These are phyloP conservation scores for Cotesia typhae DNA, from an alignment of 1,140 invertebrate species.

Conservation along the genomic window DNA sequence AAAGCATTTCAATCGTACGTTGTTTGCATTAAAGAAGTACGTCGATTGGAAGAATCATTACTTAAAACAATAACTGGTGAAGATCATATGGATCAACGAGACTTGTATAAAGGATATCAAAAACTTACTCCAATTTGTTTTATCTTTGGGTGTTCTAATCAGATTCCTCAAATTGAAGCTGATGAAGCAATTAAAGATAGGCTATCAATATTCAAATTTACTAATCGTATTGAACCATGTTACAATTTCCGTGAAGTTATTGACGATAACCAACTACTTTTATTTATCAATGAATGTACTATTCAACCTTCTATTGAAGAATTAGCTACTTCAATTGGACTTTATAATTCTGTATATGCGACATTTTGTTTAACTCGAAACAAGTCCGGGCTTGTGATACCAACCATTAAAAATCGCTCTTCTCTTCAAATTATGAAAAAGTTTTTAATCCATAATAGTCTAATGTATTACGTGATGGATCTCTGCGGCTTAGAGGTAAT, in stretches of 20 bases:
- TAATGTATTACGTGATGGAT: not conserved
- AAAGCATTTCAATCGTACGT: conserved; percentile 10
- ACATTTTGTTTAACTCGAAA: not conserved
- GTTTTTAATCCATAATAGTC: conserved; percentile 1
- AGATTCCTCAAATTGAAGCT: conserved; percentile 3
- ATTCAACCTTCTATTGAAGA: conserved; percentile 3
- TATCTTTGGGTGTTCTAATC: not conserved
- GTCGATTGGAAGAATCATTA: not conserved
- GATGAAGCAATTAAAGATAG: conserved; percentile 9
- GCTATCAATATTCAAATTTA: conserved; percentile 6
- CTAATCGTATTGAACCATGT: conserved; percentile 11
- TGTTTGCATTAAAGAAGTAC: conserved; percentile 4
- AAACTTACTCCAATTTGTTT: conserved; percentile 10
- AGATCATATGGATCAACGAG: conserved; percentile 12
- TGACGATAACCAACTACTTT: conserved; percentile 1
- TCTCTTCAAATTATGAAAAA: not conserved
- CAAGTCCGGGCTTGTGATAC: not conserved
- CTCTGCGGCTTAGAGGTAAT: not conserved
- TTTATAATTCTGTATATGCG: not conserved
- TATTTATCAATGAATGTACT: conserved; percentile 1
- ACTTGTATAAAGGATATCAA: conserved; percentile 6
- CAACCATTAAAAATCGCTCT: not conserved
- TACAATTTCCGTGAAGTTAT: not conserved
- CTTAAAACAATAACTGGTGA: conserved; percentile 6
- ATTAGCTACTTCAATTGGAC: not conserved